Evolutionary conservation across 2,797 vertebrate species (phyloP), one percentile per base, ranked within the genome.

Genomic region (Crenichthys baileyi): DNA sequence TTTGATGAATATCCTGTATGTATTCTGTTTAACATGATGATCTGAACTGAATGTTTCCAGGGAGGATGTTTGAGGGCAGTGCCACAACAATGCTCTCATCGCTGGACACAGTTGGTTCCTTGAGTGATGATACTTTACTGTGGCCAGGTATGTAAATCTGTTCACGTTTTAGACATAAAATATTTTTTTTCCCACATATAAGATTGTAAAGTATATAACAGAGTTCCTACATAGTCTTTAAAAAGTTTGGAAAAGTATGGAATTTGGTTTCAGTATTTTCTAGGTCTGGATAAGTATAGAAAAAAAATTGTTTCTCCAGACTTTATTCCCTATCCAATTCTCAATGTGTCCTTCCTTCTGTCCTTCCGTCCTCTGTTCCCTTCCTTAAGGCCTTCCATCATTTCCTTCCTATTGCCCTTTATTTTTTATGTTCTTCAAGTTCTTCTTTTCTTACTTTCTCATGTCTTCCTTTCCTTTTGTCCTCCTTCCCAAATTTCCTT

Each of bases 51-150:
- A 72, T 78, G 20, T 85, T 83, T 93, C 5, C 90, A 99, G 98
- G 98, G 81, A 96, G 98, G 88, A 97, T 98, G 86, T 99, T 99
- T 83, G 98, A 99, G 91, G 98, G 98, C 75, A 97, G 92, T 6
- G 92, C 97, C 5, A 95, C 95, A 72, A 98, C 97, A 56, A 99
- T 99, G 98, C 95, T 99, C 39, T 94, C 96, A 61, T 99, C 98
- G 3, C 95, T 99, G 91, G 98, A 99, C n/a, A 91, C 94, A 0
- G 97, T 98, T 0, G 72, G 94, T 78, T 94, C 95, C 41, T 93
- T 99, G 73, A 96, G 93, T 0, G 97, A 98, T 6, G 96, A 97
- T 41, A 98, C 97, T 0, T 92, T 99, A 24, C 94, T 99, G 29
- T 99, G 97, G 97, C 98, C 98, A 0, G 98, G 98, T 99, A 93